These are phyloP conservation scores for Aptenodytes patagonicus DNA, from an alignment of 2,113 vertebrate species.

Conservation along the genomic window DNA sequence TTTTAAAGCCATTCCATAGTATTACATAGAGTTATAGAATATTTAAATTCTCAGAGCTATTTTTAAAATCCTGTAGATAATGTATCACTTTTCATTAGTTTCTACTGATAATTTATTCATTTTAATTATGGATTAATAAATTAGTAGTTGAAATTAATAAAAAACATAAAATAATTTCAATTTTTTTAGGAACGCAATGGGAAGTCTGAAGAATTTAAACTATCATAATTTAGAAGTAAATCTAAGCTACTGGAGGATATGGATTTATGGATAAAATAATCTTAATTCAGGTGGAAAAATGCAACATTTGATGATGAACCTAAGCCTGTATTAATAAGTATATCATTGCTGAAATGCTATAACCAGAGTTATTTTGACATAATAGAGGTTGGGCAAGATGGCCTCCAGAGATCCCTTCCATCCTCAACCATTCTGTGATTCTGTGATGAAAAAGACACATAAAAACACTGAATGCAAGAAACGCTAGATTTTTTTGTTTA, in stretches of 20 bases:
- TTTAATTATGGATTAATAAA: slow-evolving; percentile 10
- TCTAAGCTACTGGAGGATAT: background rate
- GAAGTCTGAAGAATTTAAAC: background rate
- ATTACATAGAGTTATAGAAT: background rate
- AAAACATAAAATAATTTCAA: background rate
- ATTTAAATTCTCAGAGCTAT: background rate
- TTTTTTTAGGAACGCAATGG: background rate
- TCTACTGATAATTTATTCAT: background rate
- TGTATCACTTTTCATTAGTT: background rate
- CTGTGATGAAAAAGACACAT: background rate
- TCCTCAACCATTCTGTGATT: background rate
- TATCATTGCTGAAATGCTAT: background rate
- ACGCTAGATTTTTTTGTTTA: background rate
- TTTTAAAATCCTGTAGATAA: background rate
- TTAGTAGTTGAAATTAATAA: background rate
- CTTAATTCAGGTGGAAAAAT: background rate
- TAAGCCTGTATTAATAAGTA: background rate
- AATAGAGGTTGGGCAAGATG: background rate
- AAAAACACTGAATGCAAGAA: background rate
- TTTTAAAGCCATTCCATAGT: background rate
- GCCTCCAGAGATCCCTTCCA: background rate
- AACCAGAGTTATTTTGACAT: background rate
- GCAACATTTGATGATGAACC: background rate
- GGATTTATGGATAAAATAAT: background rate
- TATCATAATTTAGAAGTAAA: background rate